These are phyloP conservation scores for Potamarius usumacintae DNA, from an alignment of 2,113 vertebrate genomes.

Conservation along the genomic window DNA sequence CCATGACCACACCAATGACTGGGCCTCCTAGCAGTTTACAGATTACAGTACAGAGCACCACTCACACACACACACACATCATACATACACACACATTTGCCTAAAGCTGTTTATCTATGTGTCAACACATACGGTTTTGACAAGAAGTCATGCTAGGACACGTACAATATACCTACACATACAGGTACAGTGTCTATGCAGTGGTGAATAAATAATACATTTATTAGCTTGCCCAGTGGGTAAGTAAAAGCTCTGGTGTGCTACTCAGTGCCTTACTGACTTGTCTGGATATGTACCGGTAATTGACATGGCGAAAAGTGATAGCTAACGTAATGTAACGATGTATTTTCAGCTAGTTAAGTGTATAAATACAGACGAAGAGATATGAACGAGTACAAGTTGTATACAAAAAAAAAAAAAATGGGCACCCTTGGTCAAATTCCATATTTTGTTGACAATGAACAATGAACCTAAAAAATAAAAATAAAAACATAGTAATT, in stretches of 20 bases:
- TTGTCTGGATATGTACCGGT: background rate
- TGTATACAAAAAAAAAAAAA: background rate
- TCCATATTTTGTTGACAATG: background rate
- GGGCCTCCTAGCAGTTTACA: slow-evolving; percentile 58
- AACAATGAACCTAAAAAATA: background rate
- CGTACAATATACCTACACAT: background rate
- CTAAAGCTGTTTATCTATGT: background rate
- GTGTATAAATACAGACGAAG: background rate
- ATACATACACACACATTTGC: slow-evolving; percentile 30
- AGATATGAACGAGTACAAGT: background rate
- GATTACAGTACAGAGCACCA: slow-evolving; percentile 11
- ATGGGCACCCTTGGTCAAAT: background rate
- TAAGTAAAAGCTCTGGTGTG: background rate
- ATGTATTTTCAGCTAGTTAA: background rate
- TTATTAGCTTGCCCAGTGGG: background rate
- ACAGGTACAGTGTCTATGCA: background rate
- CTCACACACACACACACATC: background rate
- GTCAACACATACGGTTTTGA: background rate
- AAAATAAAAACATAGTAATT: background rate
- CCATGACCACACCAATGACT: slow-evolving; percentile 54
- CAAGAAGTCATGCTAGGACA: background rate
- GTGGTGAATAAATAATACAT: background rate
- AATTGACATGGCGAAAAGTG: background rate
- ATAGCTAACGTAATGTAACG: background rate
- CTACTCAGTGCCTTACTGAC: background rate